These are phyloP conservation scores for Magallana nippona DNA, from an alignment of 2,888 invertebrate species.

Conservation along the genomic window DNA sequence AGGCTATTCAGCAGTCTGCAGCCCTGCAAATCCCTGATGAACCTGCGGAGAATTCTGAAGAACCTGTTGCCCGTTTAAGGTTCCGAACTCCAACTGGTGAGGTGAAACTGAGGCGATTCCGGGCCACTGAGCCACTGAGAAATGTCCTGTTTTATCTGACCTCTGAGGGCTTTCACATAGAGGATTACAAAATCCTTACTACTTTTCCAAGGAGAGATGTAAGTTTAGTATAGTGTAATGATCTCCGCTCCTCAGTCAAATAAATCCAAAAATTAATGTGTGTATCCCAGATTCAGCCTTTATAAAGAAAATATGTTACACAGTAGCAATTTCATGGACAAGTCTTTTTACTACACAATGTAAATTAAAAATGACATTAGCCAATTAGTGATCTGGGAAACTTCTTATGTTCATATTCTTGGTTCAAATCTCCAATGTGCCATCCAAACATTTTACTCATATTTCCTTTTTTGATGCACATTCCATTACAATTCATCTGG, in stretches of 20 bases:
- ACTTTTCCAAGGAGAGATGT: constrained; percentile 98
- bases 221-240: constrained; percentile 80
- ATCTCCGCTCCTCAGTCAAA: too few species aligned
- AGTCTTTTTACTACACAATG: too few species aligned
- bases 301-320: not conserved
- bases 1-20: constrained; percentile 79
- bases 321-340: too few species aligned
- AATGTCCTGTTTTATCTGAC: constrained; percentile 92
- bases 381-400: too few species aligned
- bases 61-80: constrained; percentile 82
- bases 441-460: too few species aligned
- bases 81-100: constrained; percentile 90
- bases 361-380: too few species aligned
- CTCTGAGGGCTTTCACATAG: constrained; percentile 92
- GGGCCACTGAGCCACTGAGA: constrained; percentile 82
- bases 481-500: too few species aligned
- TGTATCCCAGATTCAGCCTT: too few species aligned
- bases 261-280: too few species aligned
- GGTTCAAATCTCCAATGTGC: too few species aligned
- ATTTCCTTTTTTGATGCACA: too few species aligned
- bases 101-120: constrained; percentile 89
- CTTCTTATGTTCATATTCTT: too few species aligned
- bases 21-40: constrained; percentile 79
- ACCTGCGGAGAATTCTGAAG: constrained; percentile 75
- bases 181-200: constrained; percentile 93